A percentile compares a stretch with the other conserved stretches of the same genome.
Conservation (phyloP, 2,888 invertebrate genomes). For the Sarcophaga variegata region DNA sequence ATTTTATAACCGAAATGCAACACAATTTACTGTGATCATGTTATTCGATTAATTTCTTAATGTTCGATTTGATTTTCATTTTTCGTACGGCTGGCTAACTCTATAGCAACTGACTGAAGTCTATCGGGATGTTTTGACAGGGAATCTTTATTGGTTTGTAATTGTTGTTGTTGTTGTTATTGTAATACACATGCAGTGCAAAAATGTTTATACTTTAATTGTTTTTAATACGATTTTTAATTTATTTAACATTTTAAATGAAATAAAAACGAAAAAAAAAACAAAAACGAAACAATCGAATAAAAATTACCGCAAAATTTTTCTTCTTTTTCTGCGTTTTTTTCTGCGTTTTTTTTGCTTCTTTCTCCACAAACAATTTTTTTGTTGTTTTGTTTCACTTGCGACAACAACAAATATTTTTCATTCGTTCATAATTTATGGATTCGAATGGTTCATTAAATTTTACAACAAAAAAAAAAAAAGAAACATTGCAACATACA, state of each 20-base stretch:
- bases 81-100: too few relatives aligned
- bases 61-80: too few relatives aligned
- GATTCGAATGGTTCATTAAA: conserved; percentile 61
- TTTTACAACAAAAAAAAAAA: conserved; percentile 56
- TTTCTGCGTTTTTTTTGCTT: neutral
- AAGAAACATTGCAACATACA: conserved; percentile 27
- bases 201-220: conserved; percentile 66
- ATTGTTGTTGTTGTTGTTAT: neutral
- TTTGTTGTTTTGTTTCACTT: neutral
- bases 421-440: conserved; percentile 57
- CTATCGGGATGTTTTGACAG: too few relatives aligned
- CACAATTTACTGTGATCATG: too few relatives aligned
- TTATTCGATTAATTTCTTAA: too few relatives aligned
- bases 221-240: conserved; percentile 67
- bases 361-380: neutral
- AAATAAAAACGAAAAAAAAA: neutral
- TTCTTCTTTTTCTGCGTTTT: neutral
- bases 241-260: conserved; percentile 60
- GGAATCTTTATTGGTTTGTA: too few relatives aligned
- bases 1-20: too few relatives aligned
- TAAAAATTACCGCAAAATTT: neutral
- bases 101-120: too few relatives aligned
- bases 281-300: neutral
- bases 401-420: neutral
- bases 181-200: conserved; percentile 54